Evolutionary conservation across 2,888 invertebrate species (phyloP), one percentile per base, ranked within the genome.

Genomic region (Thera britannica): DNA sequence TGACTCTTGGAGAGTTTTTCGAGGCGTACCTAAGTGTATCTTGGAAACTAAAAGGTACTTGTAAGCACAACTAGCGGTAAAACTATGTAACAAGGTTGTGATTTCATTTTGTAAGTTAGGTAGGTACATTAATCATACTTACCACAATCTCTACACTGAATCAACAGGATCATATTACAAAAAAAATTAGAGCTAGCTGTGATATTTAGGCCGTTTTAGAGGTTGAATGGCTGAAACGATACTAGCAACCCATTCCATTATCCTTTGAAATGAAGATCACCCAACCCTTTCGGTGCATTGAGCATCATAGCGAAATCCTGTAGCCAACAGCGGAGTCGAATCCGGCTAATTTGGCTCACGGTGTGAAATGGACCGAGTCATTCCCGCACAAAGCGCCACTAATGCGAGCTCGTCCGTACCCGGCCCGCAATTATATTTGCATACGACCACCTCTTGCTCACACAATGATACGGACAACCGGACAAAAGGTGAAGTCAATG

Each of bases 311-410:
- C 72, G 70, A 82, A 84, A 85, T 84, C 82, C 77, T 77, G 79
- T 79, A 80, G 77, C 80, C 76, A 79, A 82, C 83, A 79, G 77
- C 77, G 78, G 79, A 80, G 75, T 82, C 80, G 80, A 83, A 83
- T 85, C 77, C 82, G 83, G 84, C 87, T 89, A 90, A 90, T 90
- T 90, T 87, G 82, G 82, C 81, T 83, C 84, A 80, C 84, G 76
- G 84, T 82, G 89, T 91, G 89, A 89, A 92, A 90, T 90, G 89
- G 88, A 89, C 85, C 90, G 89, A 86, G 84, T 89, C 88, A 85
- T 87, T 85, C 84, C 80, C 83, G 80, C 85, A 90, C 90, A 91
- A 90, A 91, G 90, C 89, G 86, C 81, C 79, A 81, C 88, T 90
- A 90, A 92, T 90, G 88, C 84, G 82, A 83, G 79, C 82, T 83